Conservation (phyloP, 1,140 invertebrate genomes). For the Latrodectus geometricus region DNA sequence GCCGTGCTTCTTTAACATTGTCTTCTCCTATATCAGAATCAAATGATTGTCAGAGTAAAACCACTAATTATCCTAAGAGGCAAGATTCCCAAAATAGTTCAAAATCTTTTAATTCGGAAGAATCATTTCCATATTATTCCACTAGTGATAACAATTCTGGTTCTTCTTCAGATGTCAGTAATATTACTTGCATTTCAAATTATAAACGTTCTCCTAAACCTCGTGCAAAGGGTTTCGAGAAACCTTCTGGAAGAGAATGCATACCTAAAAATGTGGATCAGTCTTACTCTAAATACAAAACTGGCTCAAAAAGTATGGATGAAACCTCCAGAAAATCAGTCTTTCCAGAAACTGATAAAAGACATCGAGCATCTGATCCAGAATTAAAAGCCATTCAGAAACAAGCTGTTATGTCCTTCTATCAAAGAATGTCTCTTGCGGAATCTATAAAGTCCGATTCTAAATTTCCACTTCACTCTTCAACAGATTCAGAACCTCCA, state of each 20-base stretch:
- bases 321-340: slow-evolving; percentile 36
- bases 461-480: background rate
- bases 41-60: background rate
- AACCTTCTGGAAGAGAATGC: background rate
- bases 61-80: slow-evolving; percentile 25
- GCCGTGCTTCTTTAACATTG: slow-evolving; percentile 46
- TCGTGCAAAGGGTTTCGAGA: background rate
- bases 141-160: slow-evolving; percentile 44
- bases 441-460: slow-evolving; percentile 49
- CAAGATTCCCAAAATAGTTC: slow-evolving; percentile 49
- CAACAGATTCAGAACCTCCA: slow-evolving; percentile 10
- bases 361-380: slow-evolving; percentile 78
- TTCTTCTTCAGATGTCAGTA: slow-evolving; percentile 53
- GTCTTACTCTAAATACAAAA: slow-evolving; percentile 32
- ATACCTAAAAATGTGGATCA: background rate
- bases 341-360: slow-evolving; percentile 81
- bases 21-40: slow-evolving; percentile 1
- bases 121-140: slow-evolving; percentile 14
- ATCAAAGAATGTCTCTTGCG: slow-evolving; percentile 67
- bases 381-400: slow-evolving; percentile 88
- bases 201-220: slow-evolving; percentile 25
- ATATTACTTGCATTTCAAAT: slow-evolving; percentile 50
- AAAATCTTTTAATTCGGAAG: slow-evolving; percentile 43
- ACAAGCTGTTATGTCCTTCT: slow-evolving; percentile 85
- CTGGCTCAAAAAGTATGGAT: slow-evolving; percentile 44